Evolutionary conservation across 2,113 vertebrate genomes (phyloP).

Genomic region (Mobula birostris): DNA sequence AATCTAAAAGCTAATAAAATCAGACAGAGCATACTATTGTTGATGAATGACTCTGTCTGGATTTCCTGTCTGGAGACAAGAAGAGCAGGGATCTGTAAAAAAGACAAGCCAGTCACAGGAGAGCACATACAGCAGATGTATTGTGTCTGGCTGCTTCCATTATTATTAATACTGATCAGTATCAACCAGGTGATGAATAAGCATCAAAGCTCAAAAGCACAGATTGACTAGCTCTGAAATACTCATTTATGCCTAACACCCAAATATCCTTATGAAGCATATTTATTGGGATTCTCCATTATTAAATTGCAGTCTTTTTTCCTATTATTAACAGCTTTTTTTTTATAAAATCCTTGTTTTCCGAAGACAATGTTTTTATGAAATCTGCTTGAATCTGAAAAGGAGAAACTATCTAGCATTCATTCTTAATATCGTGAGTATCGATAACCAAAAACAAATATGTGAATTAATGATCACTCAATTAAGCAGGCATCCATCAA

Average conservation of each 20-base stretch:
- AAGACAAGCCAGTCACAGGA: constrained; percentile 49
- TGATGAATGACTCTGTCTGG: constrained; percentile 63
- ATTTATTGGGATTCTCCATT: neutral
- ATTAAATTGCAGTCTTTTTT: neutral
- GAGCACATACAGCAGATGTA: constrained; percentile 53
- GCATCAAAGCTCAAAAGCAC: constrained; percentile 52
- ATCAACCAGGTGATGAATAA: constrained; percentile 56
- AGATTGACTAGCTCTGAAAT: constrained; percentile 52
- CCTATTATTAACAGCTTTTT: neutral
- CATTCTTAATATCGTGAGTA: neutral
- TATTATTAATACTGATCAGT: constrained; percentile 59
- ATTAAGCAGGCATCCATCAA: neutral
- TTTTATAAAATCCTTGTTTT: neutral
- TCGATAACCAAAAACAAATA: neutral
- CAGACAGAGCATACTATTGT: constrained; percentile 58
- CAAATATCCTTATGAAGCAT: neutral
- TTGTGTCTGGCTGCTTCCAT: constrained; percentile 54
- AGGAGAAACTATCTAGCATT: neutral
- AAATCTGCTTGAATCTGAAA: neutral
- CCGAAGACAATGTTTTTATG: neutral
- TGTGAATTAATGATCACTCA: neutral
- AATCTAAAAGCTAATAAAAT: constrained; percentile 64
- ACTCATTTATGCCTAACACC: neutral
- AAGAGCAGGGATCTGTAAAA: constrained; percentile 52
- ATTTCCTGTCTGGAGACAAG: constrained; percentile 58